phyloP scores from a whole-genome alignment of 2,888 invertebrate species.

The Trissonchulus sp. region DNA sequence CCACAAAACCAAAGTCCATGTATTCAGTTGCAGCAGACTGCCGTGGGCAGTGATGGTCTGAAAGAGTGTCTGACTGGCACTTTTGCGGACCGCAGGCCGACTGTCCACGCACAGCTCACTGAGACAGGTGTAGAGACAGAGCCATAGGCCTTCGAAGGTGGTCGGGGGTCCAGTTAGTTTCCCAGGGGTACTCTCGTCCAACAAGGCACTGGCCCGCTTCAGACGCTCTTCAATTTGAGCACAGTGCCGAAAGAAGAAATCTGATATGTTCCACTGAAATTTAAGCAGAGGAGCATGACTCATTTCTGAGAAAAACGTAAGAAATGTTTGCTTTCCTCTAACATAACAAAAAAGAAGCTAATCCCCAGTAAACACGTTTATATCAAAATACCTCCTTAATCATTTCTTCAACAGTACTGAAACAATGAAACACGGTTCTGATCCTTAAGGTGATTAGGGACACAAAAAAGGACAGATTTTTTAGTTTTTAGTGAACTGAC shows the following conservation, averaged over 20 bases:
- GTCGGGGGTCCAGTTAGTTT: neutral
- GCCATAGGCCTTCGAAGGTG: conserved; percentile 44
- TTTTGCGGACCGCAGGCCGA: conserved; percentile 81
- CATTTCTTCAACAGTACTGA: no score
- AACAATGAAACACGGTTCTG: no score
- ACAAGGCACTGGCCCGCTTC: neutral
- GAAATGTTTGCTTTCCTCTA: no score
- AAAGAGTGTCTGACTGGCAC: conserved; percentile 92
- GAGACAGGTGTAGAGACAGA: conserved; percentile 52
- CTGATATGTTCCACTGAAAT: conserved; percentile 93
- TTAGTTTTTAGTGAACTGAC: no score
- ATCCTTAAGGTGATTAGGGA: no score
- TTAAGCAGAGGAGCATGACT: no score
- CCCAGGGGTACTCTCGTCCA: neutral
- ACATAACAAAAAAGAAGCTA: no score
- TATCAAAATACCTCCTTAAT: no score
- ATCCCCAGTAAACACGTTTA: no score
- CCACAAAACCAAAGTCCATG: conserved; percentile 91
- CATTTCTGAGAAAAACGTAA: no score
- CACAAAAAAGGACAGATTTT: no score
- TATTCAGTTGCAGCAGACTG: conserved; percentile 71
- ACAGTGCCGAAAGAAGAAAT: conserved; percentile 87
- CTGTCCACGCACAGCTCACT: conserved; percentile 77
- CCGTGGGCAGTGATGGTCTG: conserved; percentile 95
- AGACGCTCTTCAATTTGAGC: conserved; percentile 1